Conservation (phyloP, 1,140 invertebrate genomes). For the Geopemphigus sp. region DNA sequence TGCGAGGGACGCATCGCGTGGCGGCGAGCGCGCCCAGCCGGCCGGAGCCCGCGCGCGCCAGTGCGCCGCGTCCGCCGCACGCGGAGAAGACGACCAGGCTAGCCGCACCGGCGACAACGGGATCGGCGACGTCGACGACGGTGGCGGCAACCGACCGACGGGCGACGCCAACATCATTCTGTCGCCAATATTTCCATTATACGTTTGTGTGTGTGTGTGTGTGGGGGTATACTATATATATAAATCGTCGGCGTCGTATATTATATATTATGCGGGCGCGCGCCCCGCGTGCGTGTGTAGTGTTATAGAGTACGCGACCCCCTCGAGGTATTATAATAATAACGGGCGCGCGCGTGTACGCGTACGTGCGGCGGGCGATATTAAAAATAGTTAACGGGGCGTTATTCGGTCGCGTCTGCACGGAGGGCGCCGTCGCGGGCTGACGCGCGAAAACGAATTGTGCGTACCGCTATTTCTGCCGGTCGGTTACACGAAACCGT, state of each 20-base stretch:
- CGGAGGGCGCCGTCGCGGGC: background rate
- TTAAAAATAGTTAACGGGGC: slow-evolving; percentile 36
- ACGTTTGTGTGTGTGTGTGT: slow-evolving; percentile 6
- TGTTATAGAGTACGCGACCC: background rate
- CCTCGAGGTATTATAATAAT: slow-evolving; percentile 4
- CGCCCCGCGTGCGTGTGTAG: background rate
- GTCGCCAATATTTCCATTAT: slow-evolving; percentile 49
- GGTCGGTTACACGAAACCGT: too few relatives aligned
- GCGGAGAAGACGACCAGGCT: slow-evolving; percentile 42
- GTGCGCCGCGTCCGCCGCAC: slow-evolving; percentile 16
- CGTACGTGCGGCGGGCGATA: background rate
- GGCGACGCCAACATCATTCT: slow-evolving; percentile 48
- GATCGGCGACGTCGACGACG: too few relatives aligned
- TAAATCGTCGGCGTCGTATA: too few relatives aligned
- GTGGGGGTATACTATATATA: too few relatives aligned
- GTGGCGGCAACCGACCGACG: background rate
- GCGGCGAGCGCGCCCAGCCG: slow-evolving; percentile 39
- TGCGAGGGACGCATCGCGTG: background rate
- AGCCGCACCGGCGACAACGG: slow-evolving; percentile 37
- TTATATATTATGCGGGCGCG: background rate
- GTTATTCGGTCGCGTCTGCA: background rate
- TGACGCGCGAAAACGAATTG: too few relatives aligned
- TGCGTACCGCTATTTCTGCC: too few relatives aligned
- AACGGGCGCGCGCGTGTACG: background rate
- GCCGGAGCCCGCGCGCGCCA: slow-evolving; percentile 46